phyloP scores from a whole-genome alignment of 1,140 invertebrate species.

The Pseudomyrmex cubaensis region DNA sequence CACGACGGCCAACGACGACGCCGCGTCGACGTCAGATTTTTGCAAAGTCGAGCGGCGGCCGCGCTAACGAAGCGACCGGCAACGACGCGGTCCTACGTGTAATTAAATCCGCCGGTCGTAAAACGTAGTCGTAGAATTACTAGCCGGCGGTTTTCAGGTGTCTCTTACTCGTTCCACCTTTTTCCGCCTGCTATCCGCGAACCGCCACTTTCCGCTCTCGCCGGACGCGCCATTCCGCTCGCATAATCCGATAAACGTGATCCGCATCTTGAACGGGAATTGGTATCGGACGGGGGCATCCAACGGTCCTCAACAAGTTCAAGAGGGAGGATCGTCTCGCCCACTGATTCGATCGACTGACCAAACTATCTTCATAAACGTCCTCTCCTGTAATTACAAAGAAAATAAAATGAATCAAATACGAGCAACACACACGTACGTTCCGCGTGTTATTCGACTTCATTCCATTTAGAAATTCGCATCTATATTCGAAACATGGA shows the following conservation, averaged over 20 bases:
- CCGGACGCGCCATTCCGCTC: constrained; percentile 44
- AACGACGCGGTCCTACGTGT: constrained; percentile 3
- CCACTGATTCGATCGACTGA: neutral
- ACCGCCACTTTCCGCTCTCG: neutral
- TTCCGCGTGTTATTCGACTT: constrained; percentile 1
- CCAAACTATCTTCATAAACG: neutral
- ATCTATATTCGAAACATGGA: neutral
- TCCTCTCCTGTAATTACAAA: constrained; percentile 15
- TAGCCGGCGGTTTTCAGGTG: constrained; percentile 28
- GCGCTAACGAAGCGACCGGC: constrained; percentile 59
- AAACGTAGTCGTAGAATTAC: constrained; percentile 58
- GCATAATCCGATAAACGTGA: constrained; percentile 73
- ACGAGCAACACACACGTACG: neutral
- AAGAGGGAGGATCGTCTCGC: constrained; percentile 20
- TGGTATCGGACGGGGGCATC: constrained; percentile 14
- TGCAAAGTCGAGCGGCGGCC: constrained; percentile 21
- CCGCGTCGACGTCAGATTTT: constrained; percentile 61
- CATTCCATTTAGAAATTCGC: neutral
- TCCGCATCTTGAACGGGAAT: constrained; percentile 61
- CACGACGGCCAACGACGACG: neutral
- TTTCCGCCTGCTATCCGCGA: neutral
- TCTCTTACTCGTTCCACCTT: neutral
- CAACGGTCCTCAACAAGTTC: constrained; percentile 19
- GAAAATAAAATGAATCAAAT: constrained; percentile 18
- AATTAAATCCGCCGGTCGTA: constrained; percentile 70